phyloP scores from a whole-genome alignment of 1,140 invertebrate species.

The Trachelipus rathkii region DNA sequence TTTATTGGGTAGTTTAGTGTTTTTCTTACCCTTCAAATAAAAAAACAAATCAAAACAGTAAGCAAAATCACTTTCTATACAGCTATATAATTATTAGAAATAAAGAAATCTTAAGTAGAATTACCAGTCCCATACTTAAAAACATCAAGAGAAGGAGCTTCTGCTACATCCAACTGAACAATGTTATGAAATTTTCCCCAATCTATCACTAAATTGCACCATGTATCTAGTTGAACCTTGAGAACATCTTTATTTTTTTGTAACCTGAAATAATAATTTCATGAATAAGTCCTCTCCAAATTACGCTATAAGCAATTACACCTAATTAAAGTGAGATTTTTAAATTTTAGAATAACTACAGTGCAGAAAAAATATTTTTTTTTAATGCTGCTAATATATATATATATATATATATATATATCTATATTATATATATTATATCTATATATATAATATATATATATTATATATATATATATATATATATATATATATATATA shows the following conservation, averaged over 20 bases:
- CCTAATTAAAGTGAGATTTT: no score
- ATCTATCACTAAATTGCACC: constrained; percentile 22
- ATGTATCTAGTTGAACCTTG: constrained; percentile 20
- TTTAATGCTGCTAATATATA: no score
- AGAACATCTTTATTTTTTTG: constrained; percentile 26
- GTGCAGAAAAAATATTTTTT: no score
- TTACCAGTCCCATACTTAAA: constrained; percentile 5
- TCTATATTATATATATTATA: no score
- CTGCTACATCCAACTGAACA: constrained; percentile 19
- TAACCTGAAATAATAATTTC: background rate
- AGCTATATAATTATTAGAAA: constrained; percentile 20
- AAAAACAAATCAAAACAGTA: background rate
- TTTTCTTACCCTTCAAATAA: no score
- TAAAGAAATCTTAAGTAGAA: background rate
- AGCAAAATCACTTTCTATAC: background rate
- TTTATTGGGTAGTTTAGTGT: no score
- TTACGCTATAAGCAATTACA: no score
- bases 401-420: no score
- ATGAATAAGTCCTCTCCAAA: no score
- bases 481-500: no score
- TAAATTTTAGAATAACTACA: no score
- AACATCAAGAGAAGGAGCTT: constrained; percentile 7
- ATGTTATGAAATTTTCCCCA: constrained; percentile 21
- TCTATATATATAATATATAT: no score
- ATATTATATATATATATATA: background rate